Percentiles rank a stretch among this genome's conserved stretches.
Conservation (phyloP, 2,797 vertebrate genomes). For the Eurystomus glaucurus region DNA sequence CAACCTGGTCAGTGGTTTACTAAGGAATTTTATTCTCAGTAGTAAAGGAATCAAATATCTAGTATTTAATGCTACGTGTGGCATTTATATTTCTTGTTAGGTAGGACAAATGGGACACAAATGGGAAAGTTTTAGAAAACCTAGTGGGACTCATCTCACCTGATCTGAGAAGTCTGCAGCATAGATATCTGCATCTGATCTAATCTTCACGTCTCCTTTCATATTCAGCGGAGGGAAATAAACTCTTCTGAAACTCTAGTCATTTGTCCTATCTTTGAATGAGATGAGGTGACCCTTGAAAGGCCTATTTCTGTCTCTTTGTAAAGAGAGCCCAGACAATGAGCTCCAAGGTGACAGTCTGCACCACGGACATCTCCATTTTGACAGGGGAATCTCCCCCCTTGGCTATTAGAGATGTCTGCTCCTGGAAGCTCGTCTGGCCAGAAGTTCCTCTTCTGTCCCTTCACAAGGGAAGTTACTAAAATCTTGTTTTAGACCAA, state of each 20-base stretch:
- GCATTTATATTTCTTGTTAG: neutral
- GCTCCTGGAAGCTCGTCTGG: neutral
- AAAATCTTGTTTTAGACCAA: neutral
- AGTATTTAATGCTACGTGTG: neutral
- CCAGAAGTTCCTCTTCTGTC: neutral
- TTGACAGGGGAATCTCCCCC: neutral
- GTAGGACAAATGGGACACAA: neutral
- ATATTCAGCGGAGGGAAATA: slow-evolving; percentile 40
- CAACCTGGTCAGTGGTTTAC: neutral
- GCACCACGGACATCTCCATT: neutral
- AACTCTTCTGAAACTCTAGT: slow-evolving; percentile 42
- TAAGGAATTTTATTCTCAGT: neutral
- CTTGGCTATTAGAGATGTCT: neutral
- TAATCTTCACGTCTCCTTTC: slow-evolving; percentile 16
- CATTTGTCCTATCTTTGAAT: neutral
- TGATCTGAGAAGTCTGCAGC: neutral
- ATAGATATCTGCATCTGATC: neutral
- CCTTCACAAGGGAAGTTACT: neutral
- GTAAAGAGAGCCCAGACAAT: neutral
- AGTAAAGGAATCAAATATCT: neutral
- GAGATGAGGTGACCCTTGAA: slow-evolving; percentile 32
- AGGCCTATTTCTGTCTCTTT: slow-evolving; percentile 51
- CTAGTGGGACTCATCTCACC: neutral
- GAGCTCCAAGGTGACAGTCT: neutral
- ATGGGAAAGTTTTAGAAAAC: neutral